Evolutionary conservation across 2,113 vertebrate genomes (phyloP), one percentile per base, ranked within the genome.

Genomic region (Pungitius pungitius): DNA sequence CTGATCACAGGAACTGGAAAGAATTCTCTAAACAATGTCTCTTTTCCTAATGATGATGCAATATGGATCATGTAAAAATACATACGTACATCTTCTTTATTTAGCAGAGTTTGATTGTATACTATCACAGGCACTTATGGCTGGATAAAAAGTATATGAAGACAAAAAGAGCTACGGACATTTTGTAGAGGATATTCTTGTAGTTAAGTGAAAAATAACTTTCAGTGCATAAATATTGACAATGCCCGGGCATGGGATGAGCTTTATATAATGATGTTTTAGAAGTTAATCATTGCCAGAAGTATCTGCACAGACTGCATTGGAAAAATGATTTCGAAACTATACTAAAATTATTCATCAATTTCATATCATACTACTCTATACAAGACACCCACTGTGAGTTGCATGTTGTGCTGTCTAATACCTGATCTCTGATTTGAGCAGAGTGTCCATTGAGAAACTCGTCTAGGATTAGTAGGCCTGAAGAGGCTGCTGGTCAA

Each of bases 341-440:
- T 47, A 74, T 3, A 45, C 6, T 6, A 47, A 61, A 60, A 37
- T 33, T 0, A 40, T 35, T 26, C 35, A 35, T 40, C 3, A 42
- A 54, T 57, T 43, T n/a, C 1, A 52, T 24, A 47, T 73, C 8
- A 62, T 57, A 69, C 26, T 57, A 35, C 24, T 43, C 22, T n/a
- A 20, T 30, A 35, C 27, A 65, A 42, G 14, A 54, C 64, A 58
- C 8, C 47, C n/a, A 73, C 37, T 37, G 30, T 62, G 26, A 80
- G 10, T 4, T 62, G 33, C 49, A 63, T 57, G 30, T 56, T 69
- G 62, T 80, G 57, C 69, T 40, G 43, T 80, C 64, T 82, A 82
- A 75, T 93, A 94, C 92, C 93, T 94, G 93, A 93, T 90, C 83
- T 94, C 93, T 71, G 93, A 90, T 86, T 93, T 89, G 74, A 93